Conservation (phyloP, 2,797 vertebrate genomes). For the Rhabdophis nuchalis region DNA sequence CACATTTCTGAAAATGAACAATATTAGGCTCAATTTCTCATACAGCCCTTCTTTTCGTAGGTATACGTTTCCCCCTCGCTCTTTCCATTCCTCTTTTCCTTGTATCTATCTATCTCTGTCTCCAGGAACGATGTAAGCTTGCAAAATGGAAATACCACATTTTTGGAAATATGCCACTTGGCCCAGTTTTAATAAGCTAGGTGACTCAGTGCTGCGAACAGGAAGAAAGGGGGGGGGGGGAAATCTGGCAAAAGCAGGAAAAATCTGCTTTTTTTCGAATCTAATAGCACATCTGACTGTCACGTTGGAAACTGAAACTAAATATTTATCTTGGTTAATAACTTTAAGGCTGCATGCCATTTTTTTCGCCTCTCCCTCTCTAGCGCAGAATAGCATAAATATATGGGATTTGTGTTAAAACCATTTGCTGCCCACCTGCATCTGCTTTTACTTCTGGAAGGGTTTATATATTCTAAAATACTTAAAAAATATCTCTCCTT, state of each 20-base stretch:
- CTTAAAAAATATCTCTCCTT: background rate
- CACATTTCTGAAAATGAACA: slow-evolving; percentile 25
- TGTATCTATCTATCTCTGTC: slow-evolving; percentile 55
- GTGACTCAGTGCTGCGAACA: slow-evolving; percentile 50
- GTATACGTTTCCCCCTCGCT: slow-evolving; percentile 36
- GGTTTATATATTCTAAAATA: background rate
- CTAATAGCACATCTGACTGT: slow-evolving; percentile 26
- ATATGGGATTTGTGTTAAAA: background rate
- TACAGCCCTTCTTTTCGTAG: slow-evolving; percentile 38
- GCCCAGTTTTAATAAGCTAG: slow-evolving; percentile 54
- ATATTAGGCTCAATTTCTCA: slow-evolving; percentile 36
- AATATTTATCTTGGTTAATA: slow-evolving; percentile 45
- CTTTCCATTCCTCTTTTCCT: background rate
- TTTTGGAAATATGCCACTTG: slow-evolving; percentile 66
- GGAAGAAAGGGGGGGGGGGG: background rate
- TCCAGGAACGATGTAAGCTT: slow-evolving; percentile 61
- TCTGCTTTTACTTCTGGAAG: background rate
- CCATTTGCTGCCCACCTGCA: background rate
- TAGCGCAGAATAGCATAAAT: slow-evolving; percentile 5
- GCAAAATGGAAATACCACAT: slow-evolving; percentile 58
- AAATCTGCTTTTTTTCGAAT: slow-evolving; percentile 57
- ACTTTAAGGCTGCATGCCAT: slow-evolving; percentile 12
- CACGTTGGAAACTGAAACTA: slow-evolving; percentile 42
- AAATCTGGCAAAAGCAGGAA: slow-evolving; percentile 47
- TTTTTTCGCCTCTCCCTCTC: slow-evolving; percentile 1